A percentile compares a stretch with the other conserved stretches of the same genome.
Conservation (phyloP, 2,888 invertebrate genomes). For the Pseudanteris insignis region DNA sequence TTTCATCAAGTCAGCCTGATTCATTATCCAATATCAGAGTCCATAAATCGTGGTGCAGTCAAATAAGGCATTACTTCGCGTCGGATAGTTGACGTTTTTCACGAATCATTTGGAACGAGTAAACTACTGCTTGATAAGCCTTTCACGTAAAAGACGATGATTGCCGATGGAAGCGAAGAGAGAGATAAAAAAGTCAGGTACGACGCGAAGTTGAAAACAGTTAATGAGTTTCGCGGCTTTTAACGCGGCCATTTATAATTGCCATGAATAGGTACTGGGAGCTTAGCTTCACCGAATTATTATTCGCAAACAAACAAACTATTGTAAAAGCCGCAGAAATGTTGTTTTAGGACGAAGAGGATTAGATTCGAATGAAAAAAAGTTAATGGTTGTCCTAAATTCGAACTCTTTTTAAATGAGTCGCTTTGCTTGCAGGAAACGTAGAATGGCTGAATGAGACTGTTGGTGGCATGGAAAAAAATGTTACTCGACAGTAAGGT, state of each 20-base stretch:
- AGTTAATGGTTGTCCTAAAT: conserved; percentile 6
- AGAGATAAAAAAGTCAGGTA: conserved; percentile 5
- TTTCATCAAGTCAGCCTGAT: conserved; percentile 65
- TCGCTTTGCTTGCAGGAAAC: no score
- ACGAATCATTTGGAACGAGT: no score
- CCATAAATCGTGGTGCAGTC: conserved; percentile 60
- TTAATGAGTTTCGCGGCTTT: neutral
- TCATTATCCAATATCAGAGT: conserved; percentile 65
- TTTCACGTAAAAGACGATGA: neutral
- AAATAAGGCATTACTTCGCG: conserved; percentile 58
- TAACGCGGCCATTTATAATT: neutral
- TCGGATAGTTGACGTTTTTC: no score
- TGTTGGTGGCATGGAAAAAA: no score
- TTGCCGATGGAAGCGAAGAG: neutral
- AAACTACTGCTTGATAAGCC: no score
- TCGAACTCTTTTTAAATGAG: no score
- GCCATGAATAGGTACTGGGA: conserved; percentile 14
- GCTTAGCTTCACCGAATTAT: conserved; percentile 8
- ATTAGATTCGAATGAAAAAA: conserved; percentile 4
- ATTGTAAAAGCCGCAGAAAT: neutral
- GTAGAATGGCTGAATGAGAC: no score
- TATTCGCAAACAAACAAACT: conserved; percentile 11
- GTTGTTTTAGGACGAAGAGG: conserved; percentile 15
- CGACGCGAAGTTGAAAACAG: no score
- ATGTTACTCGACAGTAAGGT: no score